These are phyloP conservation scores for Leistus spinibarbis DNA, from an alignment of 2,888 invertebrate genomes.

Conservation along the genomic window DNA sequence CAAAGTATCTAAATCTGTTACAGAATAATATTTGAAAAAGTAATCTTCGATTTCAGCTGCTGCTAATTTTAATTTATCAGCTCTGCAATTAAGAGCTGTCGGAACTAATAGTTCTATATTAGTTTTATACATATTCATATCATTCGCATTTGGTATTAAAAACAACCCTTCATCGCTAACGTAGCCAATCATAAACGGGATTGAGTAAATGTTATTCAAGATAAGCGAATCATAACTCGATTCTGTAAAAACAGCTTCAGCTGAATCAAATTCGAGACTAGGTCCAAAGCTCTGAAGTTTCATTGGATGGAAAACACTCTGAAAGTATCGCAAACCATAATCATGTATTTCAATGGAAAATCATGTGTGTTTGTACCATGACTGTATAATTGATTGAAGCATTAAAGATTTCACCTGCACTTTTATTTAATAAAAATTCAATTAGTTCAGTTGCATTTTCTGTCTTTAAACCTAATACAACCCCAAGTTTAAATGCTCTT, in stretches of 20 bases:
- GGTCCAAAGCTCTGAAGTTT: constrained; percentile 5
- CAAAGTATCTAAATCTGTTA: constrained; percentile 8
- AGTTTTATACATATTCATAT: background rate
- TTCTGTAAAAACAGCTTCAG: constrained; percentile 11
- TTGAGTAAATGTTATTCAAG: constrained; percentile 12
- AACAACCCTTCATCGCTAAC: constrained; percentile 17
- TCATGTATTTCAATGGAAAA: background rate
- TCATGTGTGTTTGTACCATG: background rate
- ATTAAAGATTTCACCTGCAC: constrained; percentile 50
- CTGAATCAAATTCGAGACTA: constrained; percentile 17
- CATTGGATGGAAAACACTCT: background rate
- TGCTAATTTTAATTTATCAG: background rate
- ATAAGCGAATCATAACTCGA: background rate
- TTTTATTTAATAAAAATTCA: constrained; percentile 54
- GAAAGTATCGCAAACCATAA: background rate
- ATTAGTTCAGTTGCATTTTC: constrained; percentile 55
- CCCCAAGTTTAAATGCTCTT: constrained; percentile 59
- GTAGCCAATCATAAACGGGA: constrained; percentile 24
- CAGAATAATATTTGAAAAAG: constrained; percentile 1
- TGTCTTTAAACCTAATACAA: constrained; percentile 57
- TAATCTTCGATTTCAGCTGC: constrained; percentile 1
- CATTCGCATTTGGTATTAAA: background rate
- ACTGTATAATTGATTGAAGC: background rate
- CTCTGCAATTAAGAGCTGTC: constrained; percentile 1
- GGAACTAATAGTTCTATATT: constrained; percentile 19